Evolutionary conservation across 2,797 vertebrate species (phyloP), one percentile per base, ranked within the genome.

Genomic region (Pseudochirops corinnae): DNA sequence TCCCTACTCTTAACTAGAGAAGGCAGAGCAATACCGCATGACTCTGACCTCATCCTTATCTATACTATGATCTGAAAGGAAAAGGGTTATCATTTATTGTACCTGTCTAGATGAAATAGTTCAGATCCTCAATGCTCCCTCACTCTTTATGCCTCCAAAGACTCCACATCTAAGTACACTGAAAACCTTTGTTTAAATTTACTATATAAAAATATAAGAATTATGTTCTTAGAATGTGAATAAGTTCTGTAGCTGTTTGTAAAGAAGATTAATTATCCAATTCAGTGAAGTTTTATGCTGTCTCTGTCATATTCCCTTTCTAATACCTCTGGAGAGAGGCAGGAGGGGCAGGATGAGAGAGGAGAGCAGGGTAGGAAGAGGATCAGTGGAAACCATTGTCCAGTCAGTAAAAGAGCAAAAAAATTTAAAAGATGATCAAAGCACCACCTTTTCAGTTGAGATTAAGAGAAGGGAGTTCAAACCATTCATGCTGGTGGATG

Each of bases 1-100:
- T 91, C 92, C 58, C 62, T 50, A 62, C 91, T 58, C 74, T 39
- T 46, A 93, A 53, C 24, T 33, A 56, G 91, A 96, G 90, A 97
- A 96, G 96, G 94, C 0, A 92, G 94, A 95, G 82, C 46, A 28
- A 58, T 74, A 58, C 55, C 39, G 31, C 16, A 93, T 91, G 62
- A 7, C 13, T 5, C 0, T 93, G 60, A 90, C 74, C 21, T 94
- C 28, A 6, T 55, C 58, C 60, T 94, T 56, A 31, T 91, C 93
- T 92, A 2, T 62, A 33, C 26, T 1, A 1, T 16, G 56, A 39
- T 92, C 55, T 46, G 50, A 92, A 28, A 31, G 57, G 18, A 14
- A 33, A 55, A 52, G 46, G 18, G 0, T 46, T 87, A 91, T 21
- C 11, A 1, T 16, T 3, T 5, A 3, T 21, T 33, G 0, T 24